These are phyloP conservation scores for Meleagris gallopavo DNA, from an alignment of 2,113 vertebrate species.

Conservation along the genomic window DNA sequence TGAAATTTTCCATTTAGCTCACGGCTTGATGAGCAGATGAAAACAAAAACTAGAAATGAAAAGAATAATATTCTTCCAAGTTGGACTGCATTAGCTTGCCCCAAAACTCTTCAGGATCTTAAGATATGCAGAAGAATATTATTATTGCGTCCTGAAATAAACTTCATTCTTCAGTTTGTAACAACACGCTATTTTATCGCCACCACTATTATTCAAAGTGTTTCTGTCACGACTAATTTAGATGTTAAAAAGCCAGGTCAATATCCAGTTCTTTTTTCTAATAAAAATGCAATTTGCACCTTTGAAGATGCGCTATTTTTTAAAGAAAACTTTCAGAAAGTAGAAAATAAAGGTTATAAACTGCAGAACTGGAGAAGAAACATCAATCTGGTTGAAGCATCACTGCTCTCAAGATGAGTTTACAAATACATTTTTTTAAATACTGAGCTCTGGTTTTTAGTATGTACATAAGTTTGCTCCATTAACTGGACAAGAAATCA, in stretches of 20 bases:
- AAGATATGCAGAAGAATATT: neutral
- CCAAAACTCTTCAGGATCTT: neutral
- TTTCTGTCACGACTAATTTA: neutral
- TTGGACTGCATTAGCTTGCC: neutral
- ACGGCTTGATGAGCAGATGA: neutral
- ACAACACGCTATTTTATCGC: neutral
- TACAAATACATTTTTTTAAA: neutral
- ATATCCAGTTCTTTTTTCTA: neutral
- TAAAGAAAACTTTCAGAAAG: neutral
- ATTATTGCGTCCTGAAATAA: neutral
- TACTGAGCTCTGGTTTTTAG: neutral
- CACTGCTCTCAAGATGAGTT: neutral
- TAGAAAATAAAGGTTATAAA: neutral
- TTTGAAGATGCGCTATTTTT: neutral
- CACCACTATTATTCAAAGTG: neutral
- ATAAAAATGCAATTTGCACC: neutral
- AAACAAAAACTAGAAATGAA: neutral
- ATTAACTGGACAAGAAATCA: neutral
- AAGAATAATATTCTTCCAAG: neutral
- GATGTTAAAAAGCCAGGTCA: neutral
- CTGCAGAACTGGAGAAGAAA: neutral
- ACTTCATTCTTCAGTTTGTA: neutral
- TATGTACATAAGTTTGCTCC: neutral
- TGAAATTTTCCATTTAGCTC: neutral
- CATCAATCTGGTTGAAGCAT: neutral